Base-by-base conservation (phyloP, 2,797 vertebrate genomes). In the Myotis pilosus region DNA sequence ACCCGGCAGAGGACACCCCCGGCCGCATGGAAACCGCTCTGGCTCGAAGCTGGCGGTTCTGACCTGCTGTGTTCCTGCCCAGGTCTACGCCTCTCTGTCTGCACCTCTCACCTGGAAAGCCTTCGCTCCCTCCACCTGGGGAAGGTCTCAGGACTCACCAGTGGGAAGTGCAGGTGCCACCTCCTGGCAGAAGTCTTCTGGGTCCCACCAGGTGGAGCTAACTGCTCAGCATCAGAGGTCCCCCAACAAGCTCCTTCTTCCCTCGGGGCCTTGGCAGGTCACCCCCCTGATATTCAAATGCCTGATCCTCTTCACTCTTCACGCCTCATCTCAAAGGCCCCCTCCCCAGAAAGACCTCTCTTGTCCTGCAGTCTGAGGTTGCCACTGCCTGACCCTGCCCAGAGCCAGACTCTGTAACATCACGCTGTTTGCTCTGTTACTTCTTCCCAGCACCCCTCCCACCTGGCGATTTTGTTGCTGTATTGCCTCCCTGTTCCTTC, bases 371-470 rank as follows among this genome's bases (percentile, higher is more conserved):
- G 13, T 55, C 74, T 15, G 12, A 12, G 20, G 9, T 0, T 16
- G 71, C 33, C 53, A 19, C 53, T 28, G 25, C 20, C 8, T 13
- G 13, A 6, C 28, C 22, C 25, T 0, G 1, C 25, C 7, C 8
- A 12, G 3, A 74, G 64, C 20, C 44, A 53, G 51, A 8, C 1
- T 16, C 9, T 5, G 0, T 6, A 8, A 49, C 0, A 0, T n/a
- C n/a, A 5, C 0, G 0, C 33, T 2, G 1, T 16, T n/a, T 62
- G 60, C 28, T 62, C 12, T 62, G 25, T 55, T 23, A 1, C 11
- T 33, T 76, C 13, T 68, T 15, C 22, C 20, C 16, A 44, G 41
- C 15, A 1, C 44, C 86, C 11, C 2, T n/a, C 49, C 33, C 2
- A 0, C n/a, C 85, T 0, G 1, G 8, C 2, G 3, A 13, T 22